Conservation (phyloP, 1,140 invertebrate genomes). For the Berghia stephanieae region DNA sequence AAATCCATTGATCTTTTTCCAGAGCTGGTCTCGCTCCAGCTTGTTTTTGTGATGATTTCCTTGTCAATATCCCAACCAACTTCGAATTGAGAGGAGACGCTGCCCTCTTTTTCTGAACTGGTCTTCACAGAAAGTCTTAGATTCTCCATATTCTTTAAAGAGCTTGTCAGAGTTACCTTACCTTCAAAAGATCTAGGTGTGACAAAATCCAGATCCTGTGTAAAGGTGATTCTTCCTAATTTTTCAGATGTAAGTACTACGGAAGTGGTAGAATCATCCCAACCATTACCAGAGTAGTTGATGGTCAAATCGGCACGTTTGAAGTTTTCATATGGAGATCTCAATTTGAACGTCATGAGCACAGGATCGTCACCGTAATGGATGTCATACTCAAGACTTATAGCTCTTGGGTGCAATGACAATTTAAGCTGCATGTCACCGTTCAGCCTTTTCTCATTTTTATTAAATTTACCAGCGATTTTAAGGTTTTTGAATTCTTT, state of each 20-base stretch:
- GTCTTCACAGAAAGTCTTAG: constrained; percentile 32
- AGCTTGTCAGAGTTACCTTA: constrained; percentile 31
- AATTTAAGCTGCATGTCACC: background rate
- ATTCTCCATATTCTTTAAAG: constrained; percentile 32
- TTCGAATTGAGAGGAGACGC: constrained; percentile 3
- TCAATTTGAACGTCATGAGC: constrained; percentile 10
- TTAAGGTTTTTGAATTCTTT: constrained; percentile 15
- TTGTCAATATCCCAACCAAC: constrained; percentile 34
- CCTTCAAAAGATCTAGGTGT: constrained; percentile 29
- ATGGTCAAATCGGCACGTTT: background rate
- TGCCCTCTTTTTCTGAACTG: background rate
- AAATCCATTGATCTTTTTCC: constrained; percentile 1
- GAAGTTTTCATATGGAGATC: background rate
- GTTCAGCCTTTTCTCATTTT: background rate
- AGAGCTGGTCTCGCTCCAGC: background rate
- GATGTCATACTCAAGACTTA: background rate
- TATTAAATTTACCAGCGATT: constrained; percentile 5
- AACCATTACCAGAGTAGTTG: background rate
- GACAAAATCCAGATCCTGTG: constrained; percentile 1
- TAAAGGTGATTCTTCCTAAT: constrained; percentile 8
- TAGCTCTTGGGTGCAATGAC: background rate
- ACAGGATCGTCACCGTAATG: constrained; percentile 8
- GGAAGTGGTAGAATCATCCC: background rate
- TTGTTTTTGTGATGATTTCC: constrained; percentile 2
- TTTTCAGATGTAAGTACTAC: constrained; percentile 19